A percentile compares a stretch with the other conserved stretches of the same genome.
Conservation (phyloP, 2,113 vertebrate genomes). For the Saguinus imperator region DNA sequence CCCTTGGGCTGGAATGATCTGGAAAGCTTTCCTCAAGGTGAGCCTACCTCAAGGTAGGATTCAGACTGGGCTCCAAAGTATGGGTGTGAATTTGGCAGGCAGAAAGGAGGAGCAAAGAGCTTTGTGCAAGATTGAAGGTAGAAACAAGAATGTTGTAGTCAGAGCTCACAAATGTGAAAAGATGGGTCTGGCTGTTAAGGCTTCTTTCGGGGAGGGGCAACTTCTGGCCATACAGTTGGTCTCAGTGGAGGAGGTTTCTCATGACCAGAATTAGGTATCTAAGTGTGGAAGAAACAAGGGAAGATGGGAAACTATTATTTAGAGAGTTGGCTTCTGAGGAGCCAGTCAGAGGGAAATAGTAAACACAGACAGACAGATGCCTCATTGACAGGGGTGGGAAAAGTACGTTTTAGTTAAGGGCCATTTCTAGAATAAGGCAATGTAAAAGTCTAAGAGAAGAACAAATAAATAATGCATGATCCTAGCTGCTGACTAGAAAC, state of each 20-base stretch:
- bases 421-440: not conserved
- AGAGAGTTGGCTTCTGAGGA: conserved; percentile 29
- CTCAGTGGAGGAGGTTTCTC: not conserved
- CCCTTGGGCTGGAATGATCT: not conserved
- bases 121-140: not conserved
- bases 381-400: not conserved
- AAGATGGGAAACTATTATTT: not conserved
- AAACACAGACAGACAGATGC: not conserved
- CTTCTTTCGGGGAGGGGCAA: not conserved
- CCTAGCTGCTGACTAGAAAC: not conserved
- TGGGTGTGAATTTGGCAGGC: not conserved
- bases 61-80: not conserved
- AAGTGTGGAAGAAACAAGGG: not conserved
- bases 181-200: not conserved
- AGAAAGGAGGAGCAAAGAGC: not conserved
- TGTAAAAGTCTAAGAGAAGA: conserved; percentile 29
- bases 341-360: not conserved
- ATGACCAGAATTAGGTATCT: not conserved
- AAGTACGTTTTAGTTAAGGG: not conserved
- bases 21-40: not conserved
- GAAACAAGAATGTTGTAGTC: not conserved
- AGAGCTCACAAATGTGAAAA: not conserved
- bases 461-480: not conserved
- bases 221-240: not conserved
- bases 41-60: not conserved